These are phyloP conservation scores for Anhinga rufa DNA, from an alignment of 2,113 vertebrate genomes.

Conservation along the genomic window DNA sequence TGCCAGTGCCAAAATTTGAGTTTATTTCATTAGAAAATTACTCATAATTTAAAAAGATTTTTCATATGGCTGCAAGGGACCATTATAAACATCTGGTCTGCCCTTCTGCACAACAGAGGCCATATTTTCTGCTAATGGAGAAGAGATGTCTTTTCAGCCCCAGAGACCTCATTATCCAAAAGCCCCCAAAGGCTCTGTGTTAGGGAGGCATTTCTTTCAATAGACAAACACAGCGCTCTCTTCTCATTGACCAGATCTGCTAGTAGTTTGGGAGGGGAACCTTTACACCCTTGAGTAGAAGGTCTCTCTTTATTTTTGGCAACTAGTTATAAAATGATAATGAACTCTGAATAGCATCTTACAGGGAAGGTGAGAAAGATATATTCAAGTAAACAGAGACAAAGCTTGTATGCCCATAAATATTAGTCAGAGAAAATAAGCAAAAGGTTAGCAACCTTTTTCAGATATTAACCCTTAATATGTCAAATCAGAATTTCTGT, in stretches of 20 bases:
- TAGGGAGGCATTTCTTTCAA: neutral
- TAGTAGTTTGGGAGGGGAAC: neutral
- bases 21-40: slow-evolving; percentile 27
- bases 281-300: neutral
- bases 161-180: slow-evolving; percentile 51
- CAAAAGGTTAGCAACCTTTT: neutral
- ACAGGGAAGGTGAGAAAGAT: neutral
- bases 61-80: slow-evolving; percentile 39
- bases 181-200: neutral
- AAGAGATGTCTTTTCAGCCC: slow-evolving; percentile 35
- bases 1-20: neutral
- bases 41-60: neutral
- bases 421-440: neutral
- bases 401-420: neutral
- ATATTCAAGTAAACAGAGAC: neutral
- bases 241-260: neutral
- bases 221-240: neutral
- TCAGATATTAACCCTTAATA: neutral
- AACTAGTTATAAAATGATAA: neutral
- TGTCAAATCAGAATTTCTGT: neutral
- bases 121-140: slow-evolving; percentile 43
- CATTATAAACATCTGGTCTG: slow-evolving; percentile 42
- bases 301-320: neutral
- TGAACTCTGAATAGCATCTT: neutral
- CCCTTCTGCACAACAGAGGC: slow-evolving; percentile 38